Conservation (phyloP, 2,797 vertebrate genomes). For the Pagetopsis macropterus region DNA sequence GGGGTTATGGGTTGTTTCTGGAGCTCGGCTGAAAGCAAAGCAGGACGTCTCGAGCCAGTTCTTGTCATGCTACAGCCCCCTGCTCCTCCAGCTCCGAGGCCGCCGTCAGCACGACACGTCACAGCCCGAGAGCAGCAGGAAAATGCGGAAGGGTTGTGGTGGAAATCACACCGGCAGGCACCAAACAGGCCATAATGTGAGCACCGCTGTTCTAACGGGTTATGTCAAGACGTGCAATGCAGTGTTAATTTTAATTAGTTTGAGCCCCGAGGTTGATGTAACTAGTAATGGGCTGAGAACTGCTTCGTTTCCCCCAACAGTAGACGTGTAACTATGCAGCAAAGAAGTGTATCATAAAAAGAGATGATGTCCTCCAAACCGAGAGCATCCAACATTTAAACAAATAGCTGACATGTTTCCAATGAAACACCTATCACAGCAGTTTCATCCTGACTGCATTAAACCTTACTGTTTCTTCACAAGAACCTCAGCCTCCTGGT, state of each 20-base stretch:
- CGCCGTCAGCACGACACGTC: constrained; percentile 97
- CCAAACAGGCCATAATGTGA: constrained; percentile 74
- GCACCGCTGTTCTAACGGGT: constrained; percentile 19
- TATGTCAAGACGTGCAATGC: constrained; percentile 27
- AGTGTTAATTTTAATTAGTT: constrained; percentile 28
- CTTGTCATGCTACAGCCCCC: constrained; percentile 88
- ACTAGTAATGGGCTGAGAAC: neutral
- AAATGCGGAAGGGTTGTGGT: constrained; percentile 91
- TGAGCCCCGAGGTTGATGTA: constrained; percentile 9
- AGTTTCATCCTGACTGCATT: neutral
- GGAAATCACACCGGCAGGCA: constrained; percentile 78
- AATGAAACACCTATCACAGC: neutral
- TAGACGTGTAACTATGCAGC: neutral
- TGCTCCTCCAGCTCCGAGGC: constrained; percentile 91
- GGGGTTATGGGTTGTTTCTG: constrained; percentile 88
- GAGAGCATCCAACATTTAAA: constrained; percentile 30
- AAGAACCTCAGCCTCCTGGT: neutral
- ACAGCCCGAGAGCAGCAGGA: constrained; percentile 93
- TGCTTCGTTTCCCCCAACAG: neutral
- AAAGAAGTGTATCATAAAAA: constrained; percentile 2
- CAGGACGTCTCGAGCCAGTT: constrained; percentile 81
- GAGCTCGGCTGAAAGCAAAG: constrained; percentile 82
- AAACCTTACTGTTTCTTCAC: neutral
- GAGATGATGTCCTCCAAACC: constrained; percentile 18
- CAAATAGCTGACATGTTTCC: constrained; percentile 6